Conservation (phyloP, 2,113 vertebrate species). For the Laticauda colubrina region DNA sequence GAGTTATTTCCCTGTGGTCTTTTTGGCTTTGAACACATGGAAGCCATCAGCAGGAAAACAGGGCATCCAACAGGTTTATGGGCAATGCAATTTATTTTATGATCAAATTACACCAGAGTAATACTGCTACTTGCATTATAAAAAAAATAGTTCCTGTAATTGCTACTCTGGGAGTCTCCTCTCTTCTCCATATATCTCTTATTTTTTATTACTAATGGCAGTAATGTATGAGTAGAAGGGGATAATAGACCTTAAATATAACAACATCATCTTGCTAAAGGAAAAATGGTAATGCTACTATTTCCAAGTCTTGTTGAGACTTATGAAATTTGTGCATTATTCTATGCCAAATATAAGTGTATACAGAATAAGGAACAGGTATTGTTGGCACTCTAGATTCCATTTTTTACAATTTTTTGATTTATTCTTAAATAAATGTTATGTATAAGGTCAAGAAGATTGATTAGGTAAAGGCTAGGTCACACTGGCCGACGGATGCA, state of each 20-base stretch:
- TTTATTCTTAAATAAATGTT: rapidly evolving
- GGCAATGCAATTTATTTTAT: constrained; percentile 70
- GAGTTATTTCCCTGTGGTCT: background rate
- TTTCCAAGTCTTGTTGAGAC: constrained; percentile 8
- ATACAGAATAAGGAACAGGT: rapidly evolving
- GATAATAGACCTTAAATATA: constrained; percentile 47
- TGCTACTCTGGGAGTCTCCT: constrained; percentile 59
- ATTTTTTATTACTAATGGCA: constrained; percentile 49
- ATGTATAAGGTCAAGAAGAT: rapidly evolving
- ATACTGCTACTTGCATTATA: constrained; percentile 63
- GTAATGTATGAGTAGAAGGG: constrained; percentile 41
- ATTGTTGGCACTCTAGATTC: background rate
- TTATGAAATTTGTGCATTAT: background rate
- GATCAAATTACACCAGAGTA: constrained; percentile 62
- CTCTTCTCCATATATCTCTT: constrained; percentile 33
- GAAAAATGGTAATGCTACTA: constrained; percentile 21
- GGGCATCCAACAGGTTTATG: constrained; percentile 54
- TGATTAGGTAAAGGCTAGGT: background rate
- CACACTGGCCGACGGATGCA: too few relatives aligned
- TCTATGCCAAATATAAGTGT: background rate
- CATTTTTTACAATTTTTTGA: rapidly evolving
- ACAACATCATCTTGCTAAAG: constrained; percentile 51
- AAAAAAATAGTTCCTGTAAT: constrained; percentile 62
- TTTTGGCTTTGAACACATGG: constrained; percentile 9
- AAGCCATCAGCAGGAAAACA: constrained; percentile 39